These are phyloP conservation scores for Nettapus auritus DNA, from an alignment of 2,113 vertebrate genomes.

Conservation along the genomic window DNA sequence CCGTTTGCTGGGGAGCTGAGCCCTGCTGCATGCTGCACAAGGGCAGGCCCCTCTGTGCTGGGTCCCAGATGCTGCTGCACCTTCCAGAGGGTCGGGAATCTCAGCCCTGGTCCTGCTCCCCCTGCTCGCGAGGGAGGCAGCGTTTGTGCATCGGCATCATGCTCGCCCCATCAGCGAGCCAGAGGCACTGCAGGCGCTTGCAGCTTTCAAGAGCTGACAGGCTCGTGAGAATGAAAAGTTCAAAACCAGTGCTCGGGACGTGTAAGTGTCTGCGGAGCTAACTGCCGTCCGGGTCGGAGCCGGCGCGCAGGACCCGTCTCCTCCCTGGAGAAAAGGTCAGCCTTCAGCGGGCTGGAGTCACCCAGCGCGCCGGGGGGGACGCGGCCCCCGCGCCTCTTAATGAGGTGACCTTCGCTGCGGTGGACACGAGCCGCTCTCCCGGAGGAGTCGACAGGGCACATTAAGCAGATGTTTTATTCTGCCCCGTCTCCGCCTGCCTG, in stretches of 20 bases:
- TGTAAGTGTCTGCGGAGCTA: constrained; percentile 65
- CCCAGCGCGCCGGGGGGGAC: neutral
- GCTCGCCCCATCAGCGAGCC: neutral
- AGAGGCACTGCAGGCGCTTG: neutral
- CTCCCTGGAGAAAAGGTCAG: constrained; percentile 66
- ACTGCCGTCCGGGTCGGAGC: constrained; percentile 6
- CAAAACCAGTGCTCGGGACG: constrained; percentile 40
- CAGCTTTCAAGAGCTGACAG: constrained; percentile 62
- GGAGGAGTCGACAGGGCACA: constrained; percentile 43
- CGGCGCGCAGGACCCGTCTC: neutral
- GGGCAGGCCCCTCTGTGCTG: rapidly evolving
- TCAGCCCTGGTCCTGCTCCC: neutral
- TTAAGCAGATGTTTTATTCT: constrained; percentile 29
- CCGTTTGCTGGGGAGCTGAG: rapidly evolving
- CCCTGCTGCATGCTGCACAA: rapidly evolving
- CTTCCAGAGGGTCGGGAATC: neutral
- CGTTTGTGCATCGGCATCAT: rapidly evolving
- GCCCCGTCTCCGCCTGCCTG: neutral
- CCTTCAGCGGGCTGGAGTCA: constrained; percentile 61
- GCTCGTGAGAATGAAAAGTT: constrained; percentile 69
- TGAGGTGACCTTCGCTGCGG: constrained; percentile 59
- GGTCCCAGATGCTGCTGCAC: no score
- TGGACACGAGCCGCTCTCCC: neutral
- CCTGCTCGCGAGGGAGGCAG: neutral
- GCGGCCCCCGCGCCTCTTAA: constrained; percentile 35